Percentiles rank a stretch among this genome's conserved stretches.
Conservation (phyloP, 2,888 invertebrate species). For the Oligia strigilis region DNA sequence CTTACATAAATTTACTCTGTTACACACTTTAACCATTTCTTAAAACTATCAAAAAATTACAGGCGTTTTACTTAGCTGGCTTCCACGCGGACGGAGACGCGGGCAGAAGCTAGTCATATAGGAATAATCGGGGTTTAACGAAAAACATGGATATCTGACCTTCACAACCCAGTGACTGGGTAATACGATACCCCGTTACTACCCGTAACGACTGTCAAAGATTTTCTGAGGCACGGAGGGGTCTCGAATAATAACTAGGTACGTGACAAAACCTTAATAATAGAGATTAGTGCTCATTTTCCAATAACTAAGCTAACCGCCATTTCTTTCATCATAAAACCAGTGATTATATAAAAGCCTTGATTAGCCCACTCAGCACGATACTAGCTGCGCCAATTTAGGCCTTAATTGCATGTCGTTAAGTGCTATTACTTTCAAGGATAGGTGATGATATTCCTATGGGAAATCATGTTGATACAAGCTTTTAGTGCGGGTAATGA, state of each 20-base stretch:
- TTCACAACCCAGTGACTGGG: too few relatives aligned
- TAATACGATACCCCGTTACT: too few relatives aligned
- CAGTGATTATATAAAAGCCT: constrained; percentile 39
- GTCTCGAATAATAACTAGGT: not conserved
- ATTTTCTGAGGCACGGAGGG: too few relatives aligned
- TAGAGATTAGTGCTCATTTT: not conserved
- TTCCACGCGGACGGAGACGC: too few relatives aligned
- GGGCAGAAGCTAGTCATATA: too few relatives aligned
- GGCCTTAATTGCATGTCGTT: constrained; percentile 64
- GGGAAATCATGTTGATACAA: constrained; percentile 54
- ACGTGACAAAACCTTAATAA: not conserved
- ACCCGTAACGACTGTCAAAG: too few relatives aligned
- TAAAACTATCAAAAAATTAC: too few relatives aligned
- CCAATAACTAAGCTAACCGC: constrained; percentile 19
- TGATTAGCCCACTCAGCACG: constrained; percentile 39
- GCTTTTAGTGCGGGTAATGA: constrained; percentile 50
- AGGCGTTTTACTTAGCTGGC: too few relatives aligned
- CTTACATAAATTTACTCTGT: too few relatives aligned
- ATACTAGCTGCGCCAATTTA: constrained; percentile 65
- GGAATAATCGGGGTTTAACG: too few relatives aligned
- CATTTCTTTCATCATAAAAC: constrained; percentile 21
- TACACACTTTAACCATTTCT: too few relatives aligned
- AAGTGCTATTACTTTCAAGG: constrained; percentile 62
- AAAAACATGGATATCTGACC: too few relatives aligned
- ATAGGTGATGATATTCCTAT: constrained; percentile 58